Percentiles rank a stretch among this genome's conserved stretches.
Conservation (phyloP, 2,888 invertebrate species). For the Psylliodes chrysocephalus region DNA sequence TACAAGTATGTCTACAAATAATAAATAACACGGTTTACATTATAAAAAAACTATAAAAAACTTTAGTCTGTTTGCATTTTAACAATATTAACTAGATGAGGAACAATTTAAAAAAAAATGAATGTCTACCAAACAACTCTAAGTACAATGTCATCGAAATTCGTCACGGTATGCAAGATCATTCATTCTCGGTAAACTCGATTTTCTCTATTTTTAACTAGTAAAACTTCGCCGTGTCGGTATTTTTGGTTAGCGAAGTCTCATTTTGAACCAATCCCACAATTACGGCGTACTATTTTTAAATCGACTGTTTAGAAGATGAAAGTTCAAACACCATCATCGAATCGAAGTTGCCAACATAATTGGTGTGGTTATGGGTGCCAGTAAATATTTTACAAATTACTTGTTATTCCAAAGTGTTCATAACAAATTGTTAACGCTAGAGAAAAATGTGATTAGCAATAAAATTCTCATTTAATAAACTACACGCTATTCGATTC, state of each 20-base stretch:
- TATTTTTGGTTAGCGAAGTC: slow-evolving; percentile 32
- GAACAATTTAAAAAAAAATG: too few species aligned
- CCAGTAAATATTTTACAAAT: slow-evolving; percentile 7
- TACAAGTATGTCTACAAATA: too few species aligned
- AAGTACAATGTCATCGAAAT: not conserved
- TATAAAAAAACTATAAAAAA: too few species aligned
- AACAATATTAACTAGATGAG: too few species aligned
- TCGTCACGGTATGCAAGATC: not conserved
- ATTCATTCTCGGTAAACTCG: not conserved
- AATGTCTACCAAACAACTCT: too few species aligned
- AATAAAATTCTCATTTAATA: too few species aligned
- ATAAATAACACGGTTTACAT: too few species aligned
- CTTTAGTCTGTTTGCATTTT: too few species aligned
- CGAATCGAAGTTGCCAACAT: slow-evolving; percentile 16
- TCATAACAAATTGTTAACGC: not conserved
- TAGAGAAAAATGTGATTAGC: too few species aligned
- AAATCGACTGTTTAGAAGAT: slow-evolving; percentile 24
- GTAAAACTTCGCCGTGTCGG: slow-evolving; percentile 16
- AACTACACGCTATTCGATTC: too few species aligned
- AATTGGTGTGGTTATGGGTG: slow-evolving; percentile 6
- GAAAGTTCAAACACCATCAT: slow-evolving; percentile 35
- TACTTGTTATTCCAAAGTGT: not conserved
- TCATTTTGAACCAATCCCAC: slow-evolving; percentile 32
- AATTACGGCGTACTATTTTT: slow-evolving; percentile 32
- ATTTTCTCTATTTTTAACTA: slow-evolving; percentile 28